These are phyloP conservation scores for Caenorhabditis imperialis DNA, from an alignment of 2,888 invertebrate genomes.

Conservation along the genomic window DNA sequence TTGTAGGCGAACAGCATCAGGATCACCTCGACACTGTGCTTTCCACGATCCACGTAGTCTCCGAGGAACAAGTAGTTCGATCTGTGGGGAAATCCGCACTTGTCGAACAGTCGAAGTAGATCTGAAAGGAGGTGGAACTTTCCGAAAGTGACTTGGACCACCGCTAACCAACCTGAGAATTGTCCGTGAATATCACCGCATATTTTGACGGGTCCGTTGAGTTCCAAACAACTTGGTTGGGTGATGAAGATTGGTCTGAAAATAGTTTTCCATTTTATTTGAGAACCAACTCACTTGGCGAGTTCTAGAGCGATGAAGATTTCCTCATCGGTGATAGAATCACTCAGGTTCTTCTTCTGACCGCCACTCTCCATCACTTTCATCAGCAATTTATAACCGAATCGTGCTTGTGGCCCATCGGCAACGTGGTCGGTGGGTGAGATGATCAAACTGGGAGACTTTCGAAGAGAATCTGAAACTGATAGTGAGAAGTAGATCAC, in stretches of 20 bases:
- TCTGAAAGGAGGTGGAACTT: slow-evolving; percentile 37
- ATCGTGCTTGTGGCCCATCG: too few species aligned
- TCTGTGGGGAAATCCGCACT: slow-evolving; percentile 63
- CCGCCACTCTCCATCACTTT: too few species aligned
- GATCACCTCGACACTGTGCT: slow-evolving; percentile 63
- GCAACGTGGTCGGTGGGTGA: too few species aligned
- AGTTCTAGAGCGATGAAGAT: slow-evolving; percentile 10
- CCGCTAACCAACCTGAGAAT: slow-evolving; percentile 46
- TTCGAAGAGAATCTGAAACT: too few species aligned
- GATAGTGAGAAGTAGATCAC: too few species aligned
- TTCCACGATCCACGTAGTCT: slow-evolving; percentile 68
- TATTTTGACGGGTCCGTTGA: slow-evolving; percentile 64
- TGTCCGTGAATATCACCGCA: slow-evolving; percentile 72
- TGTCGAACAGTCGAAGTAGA: slow-evolving; percentile 64
- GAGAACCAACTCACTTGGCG: slow-evolving; percentile 12
- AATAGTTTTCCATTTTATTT: background rate
- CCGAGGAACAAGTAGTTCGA: slow-evolving; percentile 69
- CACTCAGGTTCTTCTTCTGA: too few species aligned
- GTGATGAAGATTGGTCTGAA: slow-evolving; percentile 14
- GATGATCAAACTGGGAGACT: too few species aligned
- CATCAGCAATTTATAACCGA: too few species aligned
- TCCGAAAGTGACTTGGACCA: too few species aligned
- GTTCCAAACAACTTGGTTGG: slow-evolving; percentile 53
- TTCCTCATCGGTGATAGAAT: too few species aligned
- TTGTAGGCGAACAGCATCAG: slow-evolving; percentile 65